phyloP scores from a whole-genome alignment of 2,888 invertebrate species.

The Lasioglossum leucozonium region DNA sequence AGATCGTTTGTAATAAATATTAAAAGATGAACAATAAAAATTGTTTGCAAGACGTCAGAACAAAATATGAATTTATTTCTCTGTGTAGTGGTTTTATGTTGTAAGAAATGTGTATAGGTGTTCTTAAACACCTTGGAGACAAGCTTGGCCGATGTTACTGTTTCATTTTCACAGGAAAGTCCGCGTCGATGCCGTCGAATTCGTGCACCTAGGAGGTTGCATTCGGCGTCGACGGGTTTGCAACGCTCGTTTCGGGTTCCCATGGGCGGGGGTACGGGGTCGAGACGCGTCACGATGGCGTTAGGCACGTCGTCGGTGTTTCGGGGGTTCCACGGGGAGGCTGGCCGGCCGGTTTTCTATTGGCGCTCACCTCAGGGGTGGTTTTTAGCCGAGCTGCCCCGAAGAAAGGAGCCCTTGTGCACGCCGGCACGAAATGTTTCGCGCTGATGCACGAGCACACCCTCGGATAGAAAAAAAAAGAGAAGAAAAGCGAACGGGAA shows the following conservation, averaged over 20 bases:
- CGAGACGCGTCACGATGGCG: conserved; percentile 66
- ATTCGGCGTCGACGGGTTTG: not conserved
- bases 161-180: not conserved
- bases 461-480: conserved; percentile 58
- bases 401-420: conserved; percentile 78
- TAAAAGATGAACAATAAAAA: too few relatives aligned
- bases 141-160: not conserved
- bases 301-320: conserved; percentile 51
- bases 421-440: conserved; percentile 65
- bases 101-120: too few relatives aligned
- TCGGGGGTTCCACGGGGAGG: conserved; percentile 63
- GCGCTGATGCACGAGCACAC: conserved; percentile 69
- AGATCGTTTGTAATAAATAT: too few relatives aligned
- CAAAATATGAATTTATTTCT: not conserved
- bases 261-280: conserved; percentile 17
- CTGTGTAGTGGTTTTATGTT: not conserved
- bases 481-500: not conserved
- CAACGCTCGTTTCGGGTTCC: conserved; percentile 28
- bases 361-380: conserved; percentile 82
- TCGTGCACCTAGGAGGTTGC: not conserved
- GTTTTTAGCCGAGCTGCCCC: conserved; percentile 81
- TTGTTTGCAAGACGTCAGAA: not conserved
- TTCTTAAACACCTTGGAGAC: too few relatives aligned
- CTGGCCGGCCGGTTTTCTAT: conserved; percentile 75
- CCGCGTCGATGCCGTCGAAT: not conserved